Conservation (phyloP, 2,888 invertebrate genomes). For the Drosophila demipolita region DNA sequence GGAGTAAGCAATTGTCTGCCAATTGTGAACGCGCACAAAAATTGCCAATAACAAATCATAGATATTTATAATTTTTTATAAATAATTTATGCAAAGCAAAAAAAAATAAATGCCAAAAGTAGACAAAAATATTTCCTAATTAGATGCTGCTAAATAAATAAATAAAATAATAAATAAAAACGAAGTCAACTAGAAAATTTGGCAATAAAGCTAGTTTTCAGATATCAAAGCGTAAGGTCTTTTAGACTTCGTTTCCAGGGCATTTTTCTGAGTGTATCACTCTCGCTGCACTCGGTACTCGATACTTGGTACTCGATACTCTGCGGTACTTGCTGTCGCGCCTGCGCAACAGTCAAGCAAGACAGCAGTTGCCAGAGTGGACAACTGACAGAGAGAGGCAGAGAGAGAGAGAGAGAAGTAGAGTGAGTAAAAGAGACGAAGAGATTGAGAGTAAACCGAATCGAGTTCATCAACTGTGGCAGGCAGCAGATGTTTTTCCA, state of each 20-base stretch:
- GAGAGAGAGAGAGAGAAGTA: slow-evolving; percentile 20
- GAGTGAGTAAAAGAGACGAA: slow-evolving; percentile 10
- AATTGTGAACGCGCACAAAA: slow-evolving; percentile 12
- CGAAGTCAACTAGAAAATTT: not conserved
- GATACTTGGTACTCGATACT: slow-evolving; percentile 34
- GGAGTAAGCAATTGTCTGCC: slow-evolving; percentile 30
- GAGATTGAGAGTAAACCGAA: slow-evolving; percentile 41
- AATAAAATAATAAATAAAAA: not conserved
- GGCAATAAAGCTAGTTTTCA: not conserved
- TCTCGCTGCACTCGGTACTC: slow-evolving; percentile 32
- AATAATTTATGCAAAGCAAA: not conserved
- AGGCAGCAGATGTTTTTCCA: slow-evolving; percentile 82
- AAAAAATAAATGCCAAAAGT: not conserved
- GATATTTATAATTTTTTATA: not conserved
- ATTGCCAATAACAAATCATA: not conserved
- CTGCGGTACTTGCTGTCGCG: slow-evolving; percentile 31
- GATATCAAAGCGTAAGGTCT: not conserved
- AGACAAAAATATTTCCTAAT: not conserved
- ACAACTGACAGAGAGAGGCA: not conserved
- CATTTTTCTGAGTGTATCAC: slow-evolving; percentile 17
- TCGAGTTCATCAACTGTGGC: slow-evolving; percentile 74
- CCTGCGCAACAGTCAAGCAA: slow-evolving; percentile 61
- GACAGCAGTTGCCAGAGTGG: slow-evolving; percentile 47
- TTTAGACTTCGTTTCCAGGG: not conserved
- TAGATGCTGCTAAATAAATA: not conserved